These are phyloP conservation scores for Phragmatobia fuliginosa DNA, from an alignment of 2,888 invertebrate species.

Conservation along the genomic window DNA sequence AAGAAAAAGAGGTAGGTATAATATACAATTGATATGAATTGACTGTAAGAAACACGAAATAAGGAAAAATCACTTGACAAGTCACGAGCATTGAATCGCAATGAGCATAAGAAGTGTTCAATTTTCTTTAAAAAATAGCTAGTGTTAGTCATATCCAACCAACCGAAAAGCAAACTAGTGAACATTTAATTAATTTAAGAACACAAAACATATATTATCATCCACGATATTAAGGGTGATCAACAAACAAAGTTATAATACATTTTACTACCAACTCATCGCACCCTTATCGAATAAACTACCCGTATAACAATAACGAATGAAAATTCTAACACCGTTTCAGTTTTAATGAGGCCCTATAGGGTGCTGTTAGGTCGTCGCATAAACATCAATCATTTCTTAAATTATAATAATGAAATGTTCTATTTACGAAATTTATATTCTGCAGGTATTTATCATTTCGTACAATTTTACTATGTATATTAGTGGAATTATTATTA, in stretches of 20 bases:
- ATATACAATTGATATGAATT: no score
- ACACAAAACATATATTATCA: not conserved
- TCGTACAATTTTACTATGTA: not conserved
- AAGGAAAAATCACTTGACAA: no score
- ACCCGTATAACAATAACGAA: constrained; percentile 27
- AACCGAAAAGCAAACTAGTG: not conserved
- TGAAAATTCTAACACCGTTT: constrained; percentile 19
- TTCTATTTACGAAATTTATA: not conserved
- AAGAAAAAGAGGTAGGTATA: no score
- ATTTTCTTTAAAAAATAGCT: not conserved
- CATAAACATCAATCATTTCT: constrained; percentile 16
- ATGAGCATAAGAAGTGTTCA: no score
- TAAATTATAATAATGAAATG: constrained; percentile 6
- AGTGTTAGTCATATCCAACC: not conserved
- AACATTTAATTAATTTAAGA: not conserved
- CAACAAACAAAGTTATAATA: constrained; percentile 24
- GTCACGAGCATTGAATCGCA: no score
- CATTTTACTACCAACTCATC: constrained; percentile 24
- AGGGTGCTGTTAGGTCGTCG: constrained; percentile 9
- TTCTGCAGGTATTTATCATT: constrained; percentile 5
- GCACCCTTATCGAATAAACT: constrained; percentile 22
- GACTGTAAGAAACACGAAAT: no score
- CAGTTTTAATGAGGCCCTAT: constrained; percentile 27
- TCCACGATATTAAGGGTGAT: constrained; percentile 16
- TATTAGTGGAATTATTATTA: not conserved